These are phyloP conservation scores for Epinotia demarniana DNA, from an alignment of 2,888 invertebrate species.

Conservation along the genomic window DNA sequence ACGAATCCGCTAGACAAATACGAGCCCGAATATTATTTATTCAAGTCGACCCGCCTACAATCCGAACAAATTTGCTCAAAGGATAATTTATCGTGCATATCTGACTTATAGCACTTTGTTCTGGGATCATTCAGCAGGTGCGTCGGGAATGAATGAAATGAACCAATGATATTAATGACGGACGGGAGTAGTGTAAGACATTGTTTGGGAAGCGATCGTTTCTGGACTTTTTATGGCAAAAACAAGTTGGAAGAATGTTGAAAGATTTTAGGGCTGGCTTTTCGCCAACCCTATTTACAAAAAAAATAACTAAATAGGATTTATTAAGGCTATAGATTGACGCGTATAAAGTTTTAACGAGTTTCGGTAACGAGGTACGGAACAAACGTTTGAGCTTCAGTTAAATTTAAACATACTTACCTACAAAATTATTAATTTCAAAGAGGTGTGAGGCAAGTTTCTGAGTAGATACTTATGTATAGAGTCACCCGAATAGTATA, in stretches of 20 bases:
- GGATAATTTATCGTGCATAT: slow-evolving; percentile 75
- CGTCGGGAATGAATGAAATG: slow-evolving; percentile 53
- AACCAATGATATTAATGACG: slow-evolving; percentile 68
- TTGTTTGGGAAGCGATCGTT: slow-evolving; percentile 61
- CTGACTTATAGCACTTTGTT: slow-evolving; percentile 56
- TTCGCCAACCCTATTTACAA: too few species aligned
- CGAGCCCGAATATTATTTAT: slow-evolving; percentile 51
- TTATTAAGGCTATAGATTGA: too few species aligned
- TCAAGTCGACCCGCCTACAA: slow-evolving; percentile 74
- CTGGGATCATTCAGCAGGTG: slow-evolving; percentile 55
- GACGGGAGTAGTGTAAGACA: slow-evolving; percentile 66
- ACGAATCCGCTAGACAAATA: slow-evolving; percentile 35
- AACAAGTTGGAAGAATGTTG: background rate
- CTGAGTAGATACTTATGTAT: background rate
- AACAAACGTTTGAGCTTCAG: background rate
- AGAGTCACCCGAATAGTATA: too few species aligned
- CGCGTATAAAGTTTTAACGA: background rate
- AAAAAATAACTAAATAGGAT: too few species aligned
- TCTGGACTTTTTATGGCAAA: slow-evolving; percentile 40
- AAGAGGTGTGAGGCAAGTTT: background rate
- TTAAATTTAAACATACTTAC: background rate
- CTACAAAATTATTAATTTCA: background rate
- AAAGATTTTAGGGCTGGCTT: background rate
- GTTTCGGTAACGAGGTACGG: background rate
- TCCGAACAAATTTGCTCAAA: slow-evolving; percentile 77